Percentiles rank a stretch among this genome's conserved stretches.
These are phyloP conservation scores for Onychomys torridus DNA, from an alignment of 2,797 vertebrate genomes.

Conservation along the genomic window DNA sequence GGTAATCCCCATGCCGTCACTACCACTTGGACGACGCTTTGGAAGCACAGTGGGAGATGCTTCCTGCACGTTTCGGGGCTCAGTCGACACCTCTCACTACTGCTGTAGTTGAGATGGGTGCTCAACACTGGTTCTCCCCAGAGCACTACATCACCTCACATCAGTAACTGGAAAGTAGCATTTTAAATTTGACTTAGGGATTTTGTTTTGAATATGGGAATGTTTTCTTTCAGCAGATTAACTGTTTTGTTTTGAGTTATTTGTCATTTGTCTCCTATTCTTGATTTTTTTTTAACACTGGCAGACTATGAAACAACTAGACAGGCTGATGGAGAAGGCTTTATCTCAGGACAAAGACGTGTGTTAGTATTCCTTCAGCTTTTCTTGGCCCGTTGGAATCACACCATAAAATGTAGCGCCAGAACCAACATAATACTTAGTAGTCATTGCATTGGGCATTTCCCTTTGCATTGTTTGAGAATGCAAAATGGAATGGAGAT, in stretches of 20 bases:
- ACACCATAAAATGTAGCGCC: background rate
- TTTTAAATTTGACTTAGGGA: constrained; percentile 3
- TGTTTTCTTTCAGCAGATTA: background rate
- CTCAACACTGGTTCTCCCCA: background rate
- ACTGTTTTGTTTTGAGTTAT: too few relatives aligned
- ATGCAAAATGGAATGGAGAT: background rate
- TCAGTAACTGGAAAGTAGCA: background rate
- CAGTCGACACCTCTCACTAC: too few relatives aligned
- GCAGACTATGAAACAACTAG: background rate
- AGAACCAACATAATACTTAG: background rate
- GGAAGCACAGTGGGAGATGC: background rate
- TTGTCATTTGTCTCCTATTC: too few relatives aligned
- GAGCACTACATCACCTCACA: background rate
- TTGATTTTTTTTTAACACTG: background rate
- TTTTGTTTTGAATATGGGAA: background rate
- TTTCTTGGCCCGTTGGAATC: background rate
- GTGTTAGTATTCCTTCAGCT: background rate
- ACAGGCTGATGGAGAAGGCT: background rate
- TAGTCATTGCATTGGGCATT: background rate
- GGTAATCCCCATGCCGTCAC: background rate
- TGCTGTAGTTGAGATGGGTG: background rate
- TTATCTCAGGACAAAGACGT: background rate
- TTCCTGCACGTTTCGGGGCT: background rate
- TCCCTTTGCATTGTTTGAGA: background rate
- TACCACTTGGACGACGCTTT: background rate